Conservation (phyloP, 2,888 invertebrate genomes). For the Ligdia adustata region DNA sequence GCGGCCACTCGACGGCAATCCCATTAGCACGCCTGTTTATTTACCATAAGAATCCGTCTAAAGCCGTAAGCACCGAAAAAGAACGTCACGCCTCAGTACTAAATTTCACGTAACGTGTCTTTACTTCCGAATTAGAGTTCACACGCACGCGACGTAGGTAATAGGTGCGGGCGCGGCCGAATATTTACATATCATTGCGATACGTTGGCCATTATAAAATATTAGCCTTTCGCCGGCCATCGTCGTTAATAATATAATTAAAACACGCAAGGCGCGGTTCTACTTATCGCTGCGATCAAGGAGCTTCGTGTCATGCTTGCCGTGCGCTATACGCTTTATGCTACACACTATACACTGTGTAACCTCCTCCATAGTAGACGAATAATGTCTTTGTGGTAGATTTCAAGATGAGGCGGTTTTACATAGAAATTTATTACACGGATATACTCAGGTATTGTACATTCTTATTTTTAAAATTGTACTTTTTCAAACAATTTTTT, state of each 20-base stretch:
- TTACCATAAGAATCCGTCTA: conserved; percentile 60
- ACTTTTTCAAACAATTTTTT: too few species aligned
- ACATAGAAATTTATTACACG: too few species aligned
- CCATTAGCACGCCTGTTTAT: conserved; percentile 54
- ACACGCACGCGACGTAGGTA: conserved; percentile 74
- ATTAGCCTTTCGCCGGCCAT: conserved; percentile 77
- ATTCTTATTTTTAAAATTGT: too few species aligned
- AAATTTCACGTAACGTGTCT: conserved; percentile 73
- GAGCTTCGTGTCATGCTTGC: conserved; percentile 40
- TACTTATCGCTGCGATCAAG: conserved; percentile 77
- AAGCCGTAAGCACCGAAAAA: conserved; percentile 47
- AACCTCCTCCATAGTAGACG: too few species aligned
- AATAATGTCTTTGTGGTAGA: too few species aligned
- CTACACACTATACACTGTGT: conserved; percentile 28
- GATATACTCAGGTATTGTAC: too few species aligned
- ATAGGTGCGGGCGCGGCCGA: conserved; percentile 70
- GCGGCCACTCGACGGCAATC: conserved; percentile 51
- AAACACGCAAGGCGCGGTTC: conserved; percentile 80
- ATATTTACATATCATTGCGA: conserved; percentile 84
- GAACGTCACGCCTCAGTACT: conserved; percentile 68
- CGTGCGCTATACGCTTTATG: too few species aligned
- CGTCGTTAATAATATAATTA: conserved; percentile 83
- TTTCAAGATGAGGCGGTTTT: too few species aligned
- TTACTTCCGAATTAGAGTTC: conserved; percentile 76
- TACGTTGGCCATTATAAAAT: conserved; percentile 79